Percentiles rank a stretch among this genome's conserved stretches.
phyloP scores from a whole-genome alignment of 2,113 vertebrate genomes.

The Todiramphus saurophagus region DNA sequence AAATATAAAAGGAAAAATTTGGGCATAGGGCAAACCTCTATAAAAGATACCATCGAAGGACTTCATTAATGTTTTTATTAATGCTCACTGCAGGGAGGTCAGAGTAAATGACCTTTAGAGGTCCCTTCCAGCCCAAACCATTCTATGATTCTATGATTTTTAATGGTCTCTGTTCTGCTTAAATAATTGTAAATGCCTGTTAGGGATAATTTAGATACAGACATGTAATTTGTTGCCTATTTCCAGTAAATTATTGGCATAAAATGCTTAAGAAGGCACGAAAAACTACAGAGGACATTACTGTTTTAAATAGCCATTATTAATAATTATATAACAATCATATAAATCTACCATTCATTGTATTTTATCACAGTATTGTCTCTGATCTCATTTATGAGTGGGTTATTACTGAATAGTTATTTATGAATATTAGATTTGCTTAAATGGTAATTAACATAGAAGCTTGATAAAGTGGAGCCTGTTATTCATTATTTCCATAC shows the following conservation, averaged over 20 bases:
- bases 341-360: neutral
- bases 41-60: neutral
- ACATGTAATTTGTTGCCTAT: neutral
- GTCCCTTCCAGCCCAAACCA: too few species aligned
- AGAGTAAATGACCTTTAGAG: too few species aligned
- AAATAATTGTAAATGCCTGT: neutral
- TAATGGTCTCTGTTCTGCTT: neutral
- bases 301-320: neutral
- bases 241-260: neutral
- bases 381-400: conserved; percentile 9
- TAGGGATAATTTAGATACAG: neutral
- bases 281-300: neutral
- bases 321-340: neutral
- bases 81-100: too few species aligned
- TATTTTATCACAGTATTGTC: neutral
- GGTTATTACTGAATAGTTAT: neutral
- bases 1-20: neutral
- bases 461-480: neutral
- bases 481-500: neutral
- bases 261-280: neutral
- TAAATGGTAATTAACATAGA: neutral
- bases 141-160: neutral
- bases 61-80: neutral
- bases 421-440: conserved; percentile 7
- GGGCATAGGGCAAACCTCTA: neutral